Evolutionary conservation across 2,113 vertebrate genomes (phyloP).

Genomic region (Oceanites oceanicus): DNA sequence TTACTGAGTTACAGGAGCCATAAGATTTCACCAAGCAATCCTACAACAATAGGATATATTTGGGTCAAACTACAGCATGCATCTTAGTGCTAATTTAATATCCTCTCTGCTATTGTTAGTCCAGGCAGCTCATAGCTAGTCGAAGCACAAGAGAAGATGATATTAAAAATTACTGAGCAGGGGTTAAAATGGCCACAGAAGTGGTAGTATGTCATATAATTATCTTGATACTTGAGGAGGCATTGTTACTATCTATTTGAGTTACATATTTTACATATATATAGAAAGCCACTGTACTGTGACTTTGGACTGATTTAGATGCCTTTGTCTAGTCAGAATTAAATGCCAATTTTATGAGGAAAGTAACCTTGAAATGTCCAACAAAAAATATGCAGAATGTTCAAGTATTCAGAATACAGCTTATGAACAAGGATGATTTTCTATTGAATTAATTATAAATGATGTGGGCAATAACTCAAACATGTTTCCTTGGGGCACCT

Average conservation of each 20-base stretch:
- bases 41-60: constrained; percentile 5
- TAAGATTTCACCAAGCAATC: neutral
- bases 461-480: neutral
- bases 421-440: neutral
- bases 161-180: constrained; percentile 25
- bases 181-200: neutral
- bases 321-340: neutral
- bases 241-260: neutral
- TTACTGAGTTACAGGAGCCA: neutral
- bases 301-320: neutral
- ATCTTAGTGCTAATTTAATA: constrained; percentile 29
- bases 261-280: neutral
- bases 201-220: neutral
- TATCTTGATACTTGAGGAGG: neutral
- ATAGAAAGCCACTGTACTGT: neutral
- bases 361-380: neutral
- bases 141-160: neutral
- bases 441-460: constrained; percentile 14
- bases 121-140: neutral
- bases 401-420: neutral
- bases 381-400: neutral
- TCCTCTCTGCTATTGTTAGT: constrained; percentile 24
- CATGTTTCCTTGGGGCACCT: neutral
- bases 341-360: constrained; percentile 9
- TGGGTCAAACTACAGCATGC: neutral